A percentile compares a stretch with the other conserved stretches of the same genome.
These are phyloP conservation scores for Hartigia nigra DNA, from an alignment of 2,888 invertebrate genomes.

Conservation along the genomic window DNA sequence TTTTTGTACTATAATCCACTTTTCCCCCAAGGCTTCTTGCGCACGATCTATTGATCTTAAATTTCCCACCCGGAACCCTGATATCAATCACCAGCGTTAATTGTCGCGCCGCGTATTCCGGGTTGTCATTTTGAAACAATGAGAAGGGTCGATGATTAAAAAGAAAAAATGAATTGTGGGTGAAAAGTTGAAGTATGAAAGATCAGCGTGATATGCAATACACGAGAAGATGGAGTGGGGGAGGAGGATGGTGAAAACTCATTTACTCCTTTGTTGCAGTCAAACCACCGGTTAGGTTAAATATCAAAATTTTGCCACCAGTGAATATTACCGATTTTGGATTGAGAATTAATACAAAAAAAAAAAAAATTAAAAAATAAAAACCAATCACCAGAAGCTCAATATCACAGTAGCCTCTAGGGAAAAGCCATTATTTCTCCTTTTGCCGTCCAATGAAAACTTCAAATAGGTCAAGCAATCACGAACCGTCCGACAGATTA, in stretches of 20 bases:
- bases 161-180: neutral
- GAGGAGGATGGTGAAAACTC: conserved; percentile 20
- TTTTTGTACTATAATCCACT: neutral
- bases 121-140: neutral
- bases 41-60: neutral
- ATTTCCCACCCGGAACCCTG: neutral
- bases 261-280: conserved; percentile 32
- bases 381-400: neutral
- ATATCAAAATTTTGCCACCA: neutral
- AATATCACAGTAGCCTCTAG: neutral
- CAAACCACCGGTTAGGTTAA: neutral
- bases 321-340: neutral
- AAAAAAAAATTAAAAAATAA: too few relatives aligned
- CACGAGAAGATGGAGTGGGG: neutral
- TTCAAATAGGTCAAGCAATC: neutral
- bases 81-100: neutral
- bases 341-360: too few relatives aligned
- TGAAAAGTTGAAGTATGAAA: neutral
- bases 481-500: neutral
- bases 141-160: neutral
- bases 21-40: neutral
- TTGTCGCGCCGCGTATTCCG: neutral
- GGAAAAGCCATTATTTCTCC: neutral
- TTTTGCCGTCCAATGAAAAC: neutral
- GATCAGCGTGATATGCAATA: neutral